phyloP scores from a whole-genome alignment of 2,797 vertebrate species.

The Phalloptychus januarius region DNA sequence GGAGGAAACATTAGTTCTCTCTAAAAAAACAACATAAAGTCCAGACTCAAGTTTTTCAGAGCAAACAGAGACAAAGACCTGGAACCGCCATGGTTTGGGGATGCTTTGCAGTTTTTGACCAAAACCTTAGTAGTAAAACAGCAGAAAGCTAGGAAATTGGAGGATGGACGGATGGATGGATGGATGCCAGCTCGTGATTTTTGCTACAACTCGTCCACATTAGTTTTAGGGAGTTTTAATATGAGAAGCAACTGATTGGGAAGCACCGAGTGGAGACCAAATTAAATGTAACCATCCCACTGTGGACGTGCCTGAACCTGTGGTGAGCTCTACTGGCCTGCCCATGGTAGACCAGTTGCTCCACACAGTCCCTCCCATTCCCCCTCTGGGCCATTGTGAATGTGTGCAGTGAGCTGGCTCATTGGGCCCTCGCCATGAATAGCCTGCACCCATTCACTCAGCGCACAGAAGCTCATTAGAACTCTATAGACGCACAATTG shows the following conservation, averaged over 20 bases:
- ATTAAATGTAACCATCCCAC: constrained; percentile 8
- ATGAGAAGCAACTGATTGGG: background rate
- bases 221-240: background rate
- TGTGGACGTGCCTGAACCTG: constrained; percentile 13
- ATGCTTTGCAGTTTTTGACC: background rate
- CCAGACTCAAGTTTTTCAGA: background rate
- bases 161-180: background rate
- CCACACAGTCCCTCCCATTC: constrained; percentile 59
- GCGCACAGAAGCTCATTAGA: constrained; percentile 94
- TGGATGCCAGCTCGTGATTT: background rate
- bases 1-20: background rate
- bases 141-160: background rate
- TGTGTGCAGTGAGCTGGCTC: constrained; percentile 88
- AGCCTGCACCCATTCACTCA: constrained; percentile 88
- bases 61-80: background rate
- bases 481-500: constrained; percentile 97
- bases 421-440: constrained; percentile 91
- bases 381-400: constrained; percentile 64
- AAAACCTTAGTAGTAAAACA: background rate
- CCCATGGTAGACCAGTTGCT: constrained; percentile 44
- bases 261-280: background rate
- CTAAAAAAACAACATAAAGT: background rate
- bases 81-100: background rate
- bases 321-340: constrained; percentile 62
- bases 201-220: background rate